Percentiles rank a stretch among this genome's conserved stretches.
phyloP scores from a whole-genome alignment of 2,113 vertebrate genomes.

The Caloenas nicobarica region DNA sequence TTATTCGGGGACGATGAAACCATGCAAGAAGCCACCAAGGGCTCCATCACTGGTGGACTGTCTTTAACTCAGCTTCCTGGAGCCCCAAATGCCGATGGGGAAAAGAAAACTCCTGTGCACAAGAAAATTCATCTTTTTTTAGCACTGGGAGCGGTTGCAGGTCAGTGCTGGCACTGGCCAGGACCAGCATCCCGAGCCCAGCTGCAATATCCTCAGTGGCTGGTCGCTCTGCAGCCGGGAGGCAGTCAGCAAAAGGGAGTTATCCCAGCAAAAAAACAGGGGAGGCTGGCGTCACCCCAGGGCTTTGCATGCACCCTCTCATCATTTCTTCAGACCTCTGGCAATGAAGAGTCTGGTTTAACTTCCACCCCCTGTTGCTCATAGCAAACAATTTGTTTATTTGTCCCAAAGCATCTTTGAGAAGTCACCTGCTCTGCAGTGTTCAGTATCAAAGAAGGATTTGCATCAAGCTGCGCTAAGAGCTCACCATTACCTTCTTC shows the following conservation, averaged over 20 bases:
- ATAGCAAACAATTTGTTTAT: neutral
- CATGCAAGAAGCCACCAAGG: neutral
- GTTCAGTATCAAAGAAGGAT: accelerated
- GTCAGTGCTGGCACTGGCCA: accelerated
- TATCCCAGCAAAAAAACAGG: accelerated
- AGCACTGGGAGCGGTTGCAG: neutral
- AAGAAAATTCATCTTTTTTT: neutral
- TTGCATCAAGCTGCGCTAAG: neutral
- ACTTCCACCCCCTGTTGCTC: neutral
- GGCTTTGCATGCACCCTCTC: neutral
- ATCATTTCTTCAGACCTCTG: neutral
- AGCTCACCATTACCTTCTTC: neutral
- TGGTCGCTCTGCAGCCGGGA: accelerated
- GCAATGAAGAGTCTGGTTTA: neutral
- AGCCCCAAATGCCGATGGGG: accelerated
- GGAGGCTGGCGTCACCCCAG: neutral
- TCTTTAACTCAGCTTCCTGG: neutral
- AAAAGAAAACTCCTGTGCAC: neutral
- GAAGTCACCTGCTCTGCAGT: neutral
- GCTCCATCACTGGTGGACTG: neutral
- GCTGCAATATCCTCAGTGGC: neutral
- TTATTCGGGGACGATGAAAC: neutral
- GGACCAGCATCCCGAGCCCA: neutral
- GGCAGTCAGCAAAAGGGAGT: neutral
- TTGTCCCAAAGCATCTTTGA: neutral